phyloP scores from a whole-genome alignment of 2,888 invertebrate species.

The Acanthopleura granulata region DNA sequence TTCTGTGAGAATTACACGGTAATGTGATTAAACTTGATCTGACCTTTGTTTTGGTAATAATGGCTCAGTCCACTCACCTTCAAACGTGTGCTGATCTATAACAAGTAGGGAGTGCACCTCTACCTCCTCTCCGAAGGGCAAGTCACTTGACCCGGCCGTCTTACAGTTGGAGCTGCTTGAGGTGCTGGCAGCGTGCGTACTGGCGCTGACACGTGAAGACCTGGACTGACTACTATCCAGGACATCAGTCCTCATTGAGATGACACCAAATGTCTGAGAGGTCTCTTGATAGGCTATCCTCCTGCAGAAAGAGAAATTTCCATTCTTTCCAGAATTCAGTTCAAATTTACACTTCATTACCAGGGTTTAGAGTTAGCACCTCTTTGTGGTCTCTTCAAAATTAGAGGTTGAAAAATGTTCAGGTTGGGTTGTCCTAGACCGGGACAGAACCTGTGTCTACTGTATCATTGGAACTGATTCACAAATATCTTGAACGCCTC shows the following conservation, averaged over 20 bases:
- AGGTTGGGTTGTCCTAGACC: too few relatives aligned
- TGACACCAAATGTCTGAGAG: slow-evolving; percentile 89
- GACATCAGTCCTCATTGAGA: slow-evolving; percentile 90
- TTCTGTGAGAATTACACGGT: too few relatives aligned
- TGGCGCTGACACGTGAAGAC: slow-evolving; percentile 80
- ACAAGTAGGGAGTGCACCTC: slow-evolving; percentile 88
- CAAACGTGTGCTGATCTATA: slow-evolving; percentile 97
- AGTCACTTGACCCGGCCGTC: slow-evolving; percentile 67
- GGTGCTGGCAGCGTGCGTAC: slow-evolving; percentile 80
- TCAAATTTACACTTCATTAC: neutral
- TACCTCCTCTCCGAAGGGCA: slow-evolving; percentile 81
- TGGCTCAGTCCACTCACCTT: too few relatives aligned
- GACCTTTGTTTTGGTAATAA: too few relatives aligned
- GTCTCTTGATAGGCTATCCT: slow-evolving; percentile 91
- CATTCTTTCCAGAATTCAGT: neutral
- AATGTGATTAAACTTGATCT: too few relatives aligned
- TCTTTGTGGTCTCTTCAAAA: too few relatives aligned
- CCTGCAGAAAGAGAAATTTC: slow-evolving; percentile 64
- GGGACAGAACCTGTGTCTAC: too few relatives aligned
- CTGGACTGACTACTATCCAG: slow-evolving; percentile 79
- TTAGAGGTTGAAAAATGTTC: too few relatives aligned
- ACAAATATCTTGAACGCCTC: too few relatives aligned
- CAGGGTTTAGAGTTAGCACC: too few relatives aligned
- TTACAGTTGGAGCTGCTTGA: slow-evolving; percentile 71
- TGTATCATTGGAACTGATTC: too few relatives aligned